Evolutionary conservation across 1,140 invertebrate genomes (phyloP).

Genomic region (Drosophila lowei): DNA sequence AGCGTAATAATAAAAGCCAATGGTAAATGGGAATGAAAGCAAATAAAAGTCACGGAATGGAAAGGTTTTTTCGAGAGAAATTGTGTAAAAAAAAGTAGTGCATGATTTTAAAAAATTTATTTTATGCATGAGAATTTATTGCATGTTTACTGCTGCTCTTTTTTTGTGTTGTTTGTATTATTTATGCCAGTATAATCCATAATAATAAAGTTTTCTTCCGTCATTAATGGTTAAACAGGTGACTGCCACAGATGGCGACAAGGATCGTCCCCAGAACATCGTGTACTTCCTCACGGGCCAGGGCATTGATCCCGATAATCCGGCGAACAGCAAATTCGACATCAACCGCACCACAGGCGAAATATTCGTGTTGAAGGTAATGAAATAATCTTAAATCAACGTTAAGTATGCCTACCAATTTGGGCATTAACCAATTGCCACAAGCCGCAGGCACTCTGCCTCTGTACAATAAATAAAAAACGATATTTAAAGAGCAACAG

Average conservation of each 20-base stretch:
- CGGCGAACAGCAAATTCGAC: conserved; percentile 97
- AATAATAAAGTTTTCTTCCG: no score
- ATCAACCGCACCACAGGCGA: conserved; percentile 97
- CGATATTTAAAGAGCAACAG: conserved; percentile 54
- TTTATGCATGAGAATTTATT: conserved; percentile 15
- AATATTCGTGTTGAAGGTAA: conserved; percentile 96
- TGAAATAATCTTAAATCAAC: conserved; percentile 44
- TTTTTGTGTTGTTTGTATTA: conserved; percentile 15
- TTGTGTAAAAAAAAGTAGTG: conserved; percentile 4
- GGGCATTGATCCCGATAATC: conserved; percentile 97
- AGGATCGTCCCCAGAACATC: conserved; percentile 96
- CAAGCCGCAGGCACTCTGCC: conserved; percentile 20
- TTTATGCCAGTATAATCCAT: not conserved
- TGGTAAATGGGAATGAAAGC: conserved; percentile 16
- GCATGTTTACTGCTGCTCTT: conserved; percentile 27
- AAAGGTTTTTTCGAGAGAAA: conserved; percentile 13
- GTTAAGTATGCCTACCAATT: conserved; percentile 39
- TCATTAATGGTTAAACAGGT: conserved; percentile 86
- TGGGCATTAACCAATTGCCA: conserved; percentile 68
- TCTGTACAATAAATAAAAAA: conserved; percentile 30
- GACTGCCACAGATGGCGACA: conserved; percentile 96
- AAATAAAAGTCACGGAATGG: conserved; percentile 13
- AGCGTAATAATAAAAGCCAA: not conserved
- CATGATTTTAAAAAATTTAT: conserved; percentile 5
- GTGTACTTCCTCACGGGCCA: conserved; percentile 98